Conservation (phyloP, 2,888 invertebrate genomes). For the Tinea pellionella region DNA sequence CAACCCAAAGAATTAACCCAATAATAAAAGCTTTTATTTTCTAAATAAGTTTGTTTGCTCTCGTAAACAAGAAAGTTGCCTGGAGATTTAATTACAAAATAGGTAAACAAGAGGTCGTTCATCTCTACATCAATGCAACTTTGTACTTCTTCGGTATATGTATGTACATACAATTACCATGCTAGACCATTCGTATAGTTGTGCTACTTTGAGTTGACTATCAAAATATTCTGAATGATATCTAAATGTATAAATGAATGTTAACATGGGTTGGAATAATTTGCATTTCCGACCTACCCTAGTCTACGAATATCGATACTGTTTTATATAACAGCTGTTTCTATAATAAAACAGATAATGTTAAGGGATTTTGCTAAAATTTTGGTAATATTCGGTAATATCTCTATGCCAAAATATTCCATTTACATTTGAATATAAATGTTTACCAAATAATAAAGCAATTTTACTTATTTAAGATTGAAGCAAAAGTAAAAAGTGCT, state of each 20-base stretch:
- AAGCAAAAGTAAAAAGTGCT: too few relatives aligned
- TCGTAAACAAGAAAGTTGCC: background rate
- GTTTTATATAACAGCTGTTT: background rate
- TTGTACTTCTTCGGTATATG: background rate
- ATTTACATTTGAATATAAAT: too few relatives aligned
- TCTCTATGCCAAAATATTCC: too few relatives aligned
- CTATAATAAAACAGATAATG: background rate
- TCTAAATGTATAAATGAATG: constrained; percentile 7
- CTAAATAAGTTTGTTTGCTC: background rate
- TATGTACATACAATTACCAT: background rate
- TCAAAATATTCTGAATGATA: constrained; percentile 1
- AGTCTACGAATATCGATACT: background rate
- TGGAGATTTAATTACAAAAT: background rate
- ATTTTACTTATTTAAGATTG: too few relatives aligned
- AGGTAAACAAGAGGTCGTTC: background rate
- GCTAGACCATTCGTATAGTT: background rate
- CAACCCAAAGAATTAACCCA: background rate
- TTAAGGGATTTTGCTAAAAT: too few relatives aligned
- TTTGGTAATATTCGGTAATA: too few relatives aligned
- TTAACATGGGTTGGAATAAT: background rate
- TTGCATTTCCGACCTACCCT: constrained; percentile 5
- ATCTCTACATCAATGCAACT: background rate
- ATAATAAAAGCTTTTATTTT: background rate
- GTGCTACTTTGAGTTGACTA: constrained; percentile 3
- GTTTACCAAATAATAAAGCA: too few relatives aligned